phyloP scores from a whole-genome alignment of 2,888 invertebrate species.

The Trachelus stipa region DNA sequence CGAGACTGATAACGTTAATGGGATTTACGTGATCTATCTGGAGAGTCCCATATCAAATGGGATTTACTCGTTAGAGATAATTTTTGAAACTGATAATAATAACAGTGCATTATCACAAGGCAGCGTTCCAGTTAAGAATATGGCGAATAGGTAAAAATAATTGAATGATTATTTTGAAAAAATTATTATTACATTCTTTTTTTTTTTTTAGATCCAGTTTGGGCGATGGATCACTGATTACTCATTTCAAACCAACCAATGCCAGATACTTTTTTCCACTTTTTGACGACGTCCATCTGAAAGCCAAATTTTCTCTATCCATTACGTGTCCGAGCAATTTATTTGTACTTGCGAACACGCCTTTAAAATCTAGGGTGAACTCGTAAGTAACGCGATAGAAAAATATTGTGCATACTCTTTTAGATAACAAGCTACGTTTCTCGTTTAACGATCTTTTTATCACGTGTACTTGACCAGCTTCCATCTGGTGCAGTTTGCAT shows the following conservation, averaged over 20 bases:
- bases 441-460: background rate
- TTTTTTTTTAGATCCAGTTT: slow-evolving; percentile 34
- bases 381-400: slow-evolving; percentile 42
- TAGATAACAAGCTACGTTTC: background rate
- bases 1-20: slow-evolving; percentile 37
- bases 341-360: slow-evolving; percentile 79
- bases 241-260: slow-evolving; percentile 40
- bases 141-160: background rate
- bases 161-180: background rate
- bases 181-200: background rate
- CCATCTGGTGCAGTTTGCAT: background rate
- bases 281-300: slow-evolving; percentile 81
- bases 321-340: slow-evolving; percentile 75
- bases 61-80: slow-evolving; percentile 48
- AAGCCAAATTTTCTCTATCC: slow-evolving; percentile 81
- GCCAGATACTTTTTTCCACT: slow-evolving; percentile 50
- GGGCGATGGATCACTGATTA: slow-evolving; percentile 35
- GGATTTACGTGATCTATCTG: slow-evolving; percentile 43
- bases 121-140: slow-evolving; percentile 1
- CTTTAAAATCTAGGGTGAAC: slow-evolving; percentile 61
- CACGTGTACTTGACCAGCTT: background rate
- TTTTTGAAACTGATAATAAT: slow-evolving; percentile 43
- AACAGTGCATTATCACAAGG: slow-evolving; percentile 24
- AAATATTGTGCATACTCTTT: background rate
- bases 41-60: slow-evolving; percentile 37